Evolutionary conservation across 2,797 vertebrate species (phyloP).

Genomic region (Sebastes minor): DNA sequence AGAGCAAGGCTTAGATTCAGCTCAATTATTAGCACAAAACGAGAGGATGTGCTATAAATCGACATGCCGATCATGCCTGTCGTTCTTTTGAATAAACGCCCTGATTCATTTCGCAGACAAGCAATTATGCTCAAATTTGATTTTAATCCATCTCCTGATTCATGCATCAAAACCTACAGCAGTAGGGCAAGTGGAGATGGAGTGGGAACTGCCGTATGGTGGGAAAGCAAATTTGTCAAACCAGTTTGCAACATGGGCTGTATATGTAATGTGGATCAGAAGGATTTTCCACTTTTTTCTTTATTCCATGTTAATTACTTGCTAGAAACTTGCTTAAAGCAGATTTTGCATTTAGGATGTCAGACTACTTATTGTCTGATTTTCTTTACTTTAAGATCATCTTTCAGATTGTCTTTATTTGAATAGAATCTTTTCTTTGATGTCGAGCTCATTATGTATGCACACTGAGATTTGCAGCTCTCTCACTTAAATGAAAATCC

Average conservation of each 20-base stretch:
- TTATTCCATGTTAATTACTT: background rate
- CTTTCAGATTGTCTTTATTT: background rate
- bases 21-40: constrained; percentile 60
- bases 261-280: background rate
- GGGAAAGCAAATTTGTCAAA: background rate
- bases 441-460: background rate
- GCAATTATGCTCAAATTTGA: constrained; percentile 58
- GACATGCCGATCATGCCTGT: constrained; percentile 43
- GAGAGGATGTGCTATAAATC: constrained; percentile 58
- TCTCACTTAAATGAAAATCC: constrained; percentile 20
- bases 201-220: background rate
- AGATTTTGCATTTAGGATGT: background rate
- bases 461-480: background rate
- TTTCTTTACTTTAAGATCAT: background rate
- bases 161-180: constrained; percentile 35
- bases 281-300: background rate
- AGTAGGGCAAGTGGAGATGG: background rate
- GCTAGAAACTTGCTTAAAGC: background rate
- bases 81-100: constrained; percentile 53
- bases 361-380: background rate
- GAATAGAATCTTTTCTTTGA: background rate
- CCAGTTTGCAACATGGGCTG: background rate
- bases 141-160: constrained; percentile 64
- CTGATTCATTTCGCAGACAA: constrained; percentile 60
- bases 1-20: constrained; percentile 40